A percentile compares a stretch with the other conserved stretches of the same genome.
Conservation (phyloP, 1,140 invertebrate species). For the Ooceraea biroi region DNA sequence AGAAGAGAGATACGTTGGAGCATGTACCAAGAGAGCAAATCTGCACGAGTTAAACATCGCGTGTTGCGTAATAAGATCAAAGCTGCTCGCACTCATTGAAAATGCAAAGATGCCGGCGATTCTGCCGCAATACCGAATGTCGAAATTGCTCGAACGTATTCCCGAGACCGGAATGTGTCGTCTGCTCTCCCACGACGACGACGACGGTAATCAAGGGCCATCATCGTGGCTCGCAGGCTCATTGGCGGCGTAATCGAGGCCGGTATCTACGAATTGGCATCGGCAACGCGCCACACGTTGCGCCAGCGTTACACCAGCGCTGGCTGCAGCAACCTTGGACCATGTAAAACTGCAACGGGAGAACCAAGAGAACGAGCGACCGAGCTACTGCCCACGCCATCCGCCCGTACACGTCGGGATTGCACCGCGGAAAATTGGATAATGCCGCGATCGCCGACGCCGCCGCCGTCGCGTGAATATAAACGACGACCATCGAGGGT, state of each 20-base stretch:
- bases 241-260: constrained; percentile 42
- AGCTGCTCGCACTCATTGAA: neutral
- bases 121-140: neutral
- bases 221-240: constrained; percentile 40
- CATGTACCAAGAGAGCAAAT: neutral
- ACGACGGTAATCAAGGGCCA: constrained; percentile 34
- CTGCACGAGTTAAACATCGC: neutral
- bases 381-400: constrained; percentile 68
- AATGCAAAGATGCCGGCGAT: neutral
- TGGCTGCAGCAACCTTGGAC: constrained; percentile 22
- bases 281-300: neutral
- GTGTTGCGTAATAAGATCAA: neutral
- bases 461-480: constrained; percentile 19
- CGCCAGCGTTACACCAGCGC: too few relatives aligned
- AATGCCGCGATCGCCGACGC: constrained; percentile 47
- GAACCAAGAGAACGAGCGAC: constrained; percentile 39
- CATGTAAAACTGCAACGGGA: constrained; percentile 53
- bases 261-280: constrained; percentile 33
- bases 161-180: neutral
- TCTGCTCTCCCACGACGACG: constrained; percentile 10
- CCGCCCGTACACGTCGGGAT: constrained; percentile 64
- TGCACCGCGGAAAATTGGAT: constrained; percentile 72
- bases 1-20: neutral
- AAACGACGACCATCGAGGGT: constrained; percentile 8
- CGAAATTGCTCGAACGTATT: constrained; percentile 18